Evolutionary conservation across 1,140 invertebrate species (phyloP).

Genomic region (Drosophila sechellia): DNA sequence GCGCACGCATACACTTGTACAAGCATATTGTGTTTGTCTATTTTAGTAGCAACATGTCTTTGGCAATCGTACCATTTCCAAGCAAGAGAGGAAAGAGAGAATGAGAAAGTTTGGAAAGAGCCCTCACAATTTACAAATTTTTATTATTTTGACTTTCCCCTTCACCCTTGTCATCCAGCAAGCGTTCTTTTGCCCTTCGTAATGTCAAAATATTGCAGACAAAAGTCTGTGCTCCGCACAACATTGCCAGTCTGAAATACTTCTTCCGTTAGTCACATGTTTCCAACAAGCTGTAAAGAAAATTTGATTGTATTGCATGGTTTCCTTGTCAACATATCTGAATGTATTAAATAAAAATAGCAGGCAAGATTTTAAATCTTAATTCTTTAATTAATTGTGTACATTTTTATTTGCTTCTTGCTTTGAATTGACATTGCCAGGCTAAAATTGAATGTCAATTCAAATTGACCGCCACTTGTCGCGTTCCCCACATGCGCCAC

Average conservation of each 20-base stretch:
- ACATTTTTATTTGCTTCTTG: not conserved
- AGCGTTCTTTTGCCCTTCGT: conserved; percentile 74
- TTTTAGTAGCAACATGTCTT: conserved; percentile 48
- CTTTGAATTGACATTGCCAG: conserved; percentile 6
- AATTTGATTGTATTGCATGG: not conserved
- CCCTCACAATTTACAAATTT: conserved; percentile 60
- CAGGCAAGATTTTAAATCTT: not conserved
- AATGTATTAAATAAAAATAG: not conserved
- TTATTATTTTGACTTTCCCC: conserved; percentile 60
- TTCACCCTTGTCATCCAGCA: not conserved
- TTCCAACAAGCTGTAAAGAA: conserved; percentile 6
- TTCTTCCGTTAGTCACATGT: conserved; percentile 62
- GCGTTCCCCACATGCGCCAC: conserved; percentile 16
- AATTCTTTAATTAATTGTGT: not conserved
- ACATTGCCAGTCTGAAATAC: conserved; percentile 51
- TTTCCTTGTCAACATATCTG: not conserved
- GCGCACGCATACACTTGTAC: conserved; percentile 13
- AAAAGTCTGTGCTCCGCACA: conserved; percentile 41
- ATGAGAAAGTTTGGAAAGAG: not conserved
- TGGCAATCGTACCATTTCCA: conserved; percentile 23
- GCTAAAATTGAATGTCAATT: conserved; percentile 7
- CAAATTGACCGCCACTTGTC: conserved; percentile 50
- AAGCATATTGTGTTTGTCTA: conserved; percentile 1
- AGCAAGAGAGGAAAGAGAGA: not conserved
- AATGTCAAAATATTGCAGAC: conserved; percentile 80